Evolutionary conservation across 2,113 vertebrate species (phyloP).

Genomic region (Lepisosteus oculatus): DNA sequence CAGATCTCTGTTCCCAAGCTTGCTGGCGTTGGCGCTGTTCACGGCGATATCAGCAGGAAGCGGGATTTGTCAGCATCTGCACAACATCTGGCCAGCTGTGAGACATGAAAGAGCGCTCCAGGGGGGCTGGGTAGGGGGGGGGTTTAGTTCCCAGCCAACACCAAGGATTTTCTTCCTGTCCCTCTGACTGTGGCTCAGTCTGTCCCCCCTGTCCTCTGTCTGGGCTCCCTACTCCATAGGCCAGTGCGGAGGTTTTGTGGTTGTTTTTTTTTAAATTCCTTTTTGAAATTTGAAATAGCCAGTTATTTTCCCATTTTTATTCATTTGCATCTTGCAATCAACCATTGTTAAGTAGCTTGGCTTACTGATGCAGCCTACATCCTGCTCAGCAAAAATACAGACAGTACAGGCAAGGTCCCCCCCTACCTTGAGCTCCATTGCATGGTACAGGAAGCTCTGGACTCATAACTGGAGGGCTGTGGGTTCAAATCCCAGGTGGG

Average conservation of each 20-base stretch:
- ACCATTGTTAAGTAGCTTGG: too few species aligned
- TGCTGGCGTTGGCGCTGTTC: too few species aligned
- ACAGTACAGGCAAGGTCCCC: too few species aligned
- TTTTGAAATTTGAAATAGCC: constrained; percentile 24
- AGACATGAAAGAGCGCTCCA: constrained; percentile 44
- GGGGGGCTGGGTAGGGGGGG: constrained; percentile 25
- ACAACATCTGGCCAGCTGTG: constrained; percentile 57
- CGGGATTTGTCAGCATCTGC: constrained; percentile 58
- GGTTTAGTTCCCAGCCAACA: constrained; percentile 19
- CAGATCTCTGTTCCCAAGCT: too few species aligned
- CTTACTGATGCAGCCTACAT: too few species aligned
- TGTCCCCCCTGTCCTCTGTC: constrained; percentile 23
- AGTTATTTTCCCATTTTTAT: constrained; percentile 22
- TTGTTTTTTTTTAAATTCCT: background rate
- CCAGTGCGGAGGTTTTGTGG: too few species aligned
- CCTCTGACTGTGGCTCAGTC: background rate
- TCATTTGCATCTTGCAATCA: too few species aligned
- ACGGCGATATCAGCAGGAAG: constrained; percentile 38
- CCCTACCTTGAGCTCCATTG: too few species aligned
- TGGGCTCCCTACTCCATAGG: constrained; percentile 1
- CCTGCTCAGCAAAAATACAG: too few species aligned
- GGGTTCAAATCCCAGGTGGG: too few species aligned
- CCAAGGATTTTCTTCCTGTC: constrained; percentile 26
- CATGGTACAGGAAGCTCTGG: too few species aligned
- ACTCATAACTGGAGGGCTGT: too few species aligned